phyloP scores from a whole-genome alignment of 1,140 invertebrate species.

The Idris sp. region DNA sequence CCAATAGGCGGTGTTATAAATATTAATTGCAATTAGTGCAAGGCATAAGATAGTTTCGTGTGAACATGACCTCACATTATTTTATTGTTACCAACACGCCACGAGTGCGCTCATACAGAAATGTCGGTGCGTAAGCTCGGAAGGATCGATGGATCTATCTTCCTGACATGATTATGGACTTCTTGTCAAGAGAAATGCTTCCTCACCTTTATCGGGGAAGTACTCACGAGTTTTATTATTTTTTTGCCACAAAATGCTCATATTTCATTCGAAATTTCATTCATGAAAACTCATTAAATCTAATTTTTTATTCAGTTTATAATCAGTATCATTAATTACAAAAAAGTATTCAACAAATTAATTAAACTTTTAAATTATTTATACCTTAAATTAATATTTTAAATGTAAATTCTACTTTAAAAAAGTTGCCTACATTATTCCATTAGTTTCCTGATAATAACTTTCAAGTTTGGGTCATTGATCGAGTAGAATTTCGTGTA shows the following conservation, averaged over 20 bases:
- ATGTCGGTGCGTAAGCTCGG: constrained; percentile 41
- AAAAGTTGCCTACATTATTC: too few relatives aligned
- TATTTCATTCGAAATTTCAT: constrained; percentile 38
- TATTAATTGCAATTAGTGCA: constrained; percentile 74
- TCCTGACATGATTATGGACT: constrained; percentile 58
- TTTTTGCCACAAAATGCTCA: constrained; percentile 27
- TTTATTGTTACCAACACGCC: constrained; percentile 54
- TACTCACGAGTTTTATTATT: constrained; percentile 12
- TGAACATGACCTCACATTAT: constrained; percentile 70
- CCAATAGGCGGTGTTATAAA: constrained; percentile 61
- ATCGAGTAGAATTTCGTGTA: constrained; percentile 15
- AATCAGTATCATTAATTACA: too few relatives aligned
- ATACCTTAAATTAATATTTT: too few relatives aligned
- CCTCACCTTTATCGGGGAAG: constrained; percentile 43
- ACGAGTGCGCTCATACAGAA: constrained; percentile 32
- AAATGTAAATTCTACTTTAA: too few relatives aligned
- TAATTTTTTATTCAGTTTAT: too few relatives aligned
- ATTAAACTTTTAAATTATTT: too few relatives aligned
- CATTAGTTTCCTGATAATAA: too few relatives aligned
- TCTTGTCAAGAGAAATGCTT: constrained; percentile 59
- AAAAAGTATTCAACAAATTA: too few relatives aligned
- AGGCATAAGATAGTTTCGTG: constrained; percentile 72
- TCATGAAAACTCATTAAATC: background rate
- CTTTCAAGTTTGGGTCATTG: too few relatives aligned
- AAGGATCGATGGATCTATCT: constrained; percentile 57